Conservation (phyloP, 2,888 invertebrate species). For the Nomada fucata region DNA sequence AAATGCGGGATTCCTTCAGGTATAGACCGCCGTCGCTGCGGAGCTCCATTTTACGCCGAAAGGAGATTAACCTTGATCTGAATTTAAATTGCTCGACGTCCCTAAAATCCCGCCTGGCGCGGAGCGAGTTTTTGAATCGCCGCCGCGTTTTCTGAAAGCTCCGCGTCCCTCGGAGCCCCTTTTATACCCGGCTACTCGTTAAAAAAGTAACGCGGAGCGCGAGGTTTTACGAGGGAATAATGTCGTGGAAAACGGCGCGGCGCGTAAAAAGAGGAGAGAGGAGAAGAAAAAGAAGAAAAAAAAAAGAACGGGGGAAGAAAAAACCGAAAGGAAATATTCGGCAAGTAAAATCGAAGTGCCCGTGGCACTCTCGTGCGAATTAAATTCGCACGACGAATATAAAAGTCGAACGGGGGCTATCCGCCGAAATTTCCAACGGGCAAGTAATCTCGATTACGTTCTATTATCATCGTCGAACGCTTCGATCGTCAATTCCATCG, state of each 20-base stretch:
- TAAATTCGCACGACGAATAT: neutral
- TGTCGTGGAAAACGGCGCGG: neutral
- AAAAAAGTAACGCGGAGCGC: conserved; percentile 23
- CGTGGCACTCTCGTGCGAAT: neutral
- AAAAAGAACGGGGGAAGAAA: too few species aligned
- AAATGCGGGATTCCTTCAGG: conserved; percentile 1
- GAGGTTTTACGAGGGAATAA: conserved; percentile 16
- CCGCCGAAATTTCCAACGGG: neutral
- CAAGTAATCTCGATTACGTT: too few species aligned
- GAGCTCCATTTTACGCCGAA: neutral
- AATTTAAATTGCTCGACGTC: conserved; percentile 12
- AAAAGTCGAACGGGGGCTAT: neutral
- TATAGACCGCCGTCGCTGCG: neutral
- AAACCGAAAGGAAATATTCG: too few species aligned
- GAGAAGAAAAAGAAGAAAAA: too few species aligned
- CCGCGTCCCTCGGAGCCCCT: neutral
- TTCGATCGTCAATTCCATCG: too few species aligned
- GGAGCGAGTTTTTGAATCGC: neutral
- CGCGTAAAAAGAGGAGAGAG: too few species aligned
- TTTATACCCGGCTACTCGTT: conserved; percentile 14
- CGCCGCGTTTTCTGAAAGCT: conserved; percentile 17
- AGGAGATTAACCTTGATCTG: conserved; percentile 32
- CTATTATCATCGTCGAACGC: too few species aligned
- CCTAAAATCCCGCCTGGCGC: conserved; percentile 9
- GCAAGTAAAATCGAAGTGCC: neutral